phyloP scores from a whole-genome alignment of 2,888 invertebrate species.

The Cyclophora punctaria region DNA sequence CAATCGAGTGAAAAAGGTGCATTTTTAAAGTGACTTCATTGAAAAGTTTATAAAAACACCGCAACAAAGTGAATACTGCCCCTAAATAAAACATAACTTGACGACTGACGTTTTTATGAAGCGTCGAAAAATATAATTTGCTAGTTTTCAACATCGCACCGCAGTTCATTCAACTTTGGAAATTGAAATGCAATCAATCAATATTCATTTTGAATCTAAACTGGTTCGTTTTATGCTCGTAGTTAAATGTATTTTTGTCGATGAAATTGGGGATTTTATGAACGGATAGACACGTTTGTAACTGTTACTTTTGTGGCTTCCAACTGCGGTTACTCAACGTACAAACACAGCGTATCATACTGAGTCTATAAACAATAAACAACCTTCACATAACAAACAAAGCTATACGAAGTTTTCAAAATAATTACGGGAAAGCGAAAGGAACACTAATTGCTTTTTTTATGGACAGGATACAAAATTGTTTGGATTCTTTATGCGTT shows the following conservation, averaged over 20 bases:
- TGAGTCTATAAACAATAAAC: conserved; percentile 1
- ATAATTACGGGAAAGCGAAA: too few relatives aligned
- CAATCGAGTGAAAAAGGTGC: too few relatives aligned
- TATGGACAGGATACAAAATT: too few relatives aligned
- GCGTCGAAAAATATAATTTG: conserved; percentile 14
- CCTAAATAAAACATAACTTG: conserved; percentile 10
- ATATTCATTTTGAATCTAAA: conserved; percentile 26
- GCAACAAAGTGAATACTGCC: conserved; percentile 4
- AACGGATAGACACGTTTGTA: conserved; percentile 16
- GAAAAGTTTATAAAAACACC: conserved; percentile 15
- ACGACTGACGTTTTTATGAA: conserved; percentile 20
- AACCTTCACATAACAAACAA: background rate
- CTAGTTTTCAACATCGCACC: conserved; percentile 14
- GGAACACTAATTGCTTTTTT: too few relatives aligned
- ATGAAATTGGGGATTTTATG: conserved; percentile 23
- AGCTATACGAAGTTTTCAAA: too few relatives aligned
- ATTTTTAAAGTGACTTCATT: conserved; percentile 6
- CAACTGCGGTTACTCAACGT: too few relatives aligned
- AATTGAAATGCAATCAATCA: conserved; percentile 27
- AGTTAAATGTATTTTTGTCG: conserved; percentile 27
- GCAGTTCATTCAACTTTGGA: conserved; percentile 19
- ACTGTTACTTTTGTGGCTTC: background rate
- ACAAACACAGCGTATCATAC: too few relatives aligned
- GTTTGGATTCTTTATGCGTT: too few relatives aligned
- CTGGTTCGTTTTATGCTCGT: conserved; percentile 22